Evolutionary conservation across 2,888 invertebrate species (phyloP).

Genomic region (Epinotia brunnichana): DNA sequence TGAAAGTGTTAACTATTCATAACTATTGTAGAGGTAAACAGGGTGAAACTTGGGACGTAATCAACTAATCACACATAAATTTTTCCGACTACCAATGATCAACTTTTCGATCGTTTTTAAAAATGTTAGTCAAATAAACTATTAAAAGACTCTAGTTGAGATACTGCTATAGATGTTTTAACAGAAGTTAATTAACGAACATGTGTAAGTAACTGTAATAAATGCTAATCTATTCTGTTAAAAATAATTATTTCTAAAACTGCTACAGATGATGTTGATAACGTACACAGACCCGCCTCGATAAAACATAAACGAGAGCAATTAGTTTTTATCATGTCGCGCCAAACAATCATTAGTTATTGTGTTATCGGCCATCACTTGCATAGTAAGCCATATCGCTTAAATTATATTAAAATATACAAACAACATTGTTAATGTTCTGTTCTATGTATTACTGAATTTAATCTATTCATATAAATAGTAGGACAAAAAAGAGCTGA

Average conservation of each 20-base stretch:
- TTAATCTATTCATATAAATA: not conserved
- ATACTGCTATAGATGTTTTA: too few relatives aligned
- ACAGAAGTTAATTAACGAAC: too few relatives aligned
- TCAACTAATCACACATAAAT: too few relatives aligned
- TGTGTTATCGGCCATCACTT: slow-evolving; percentile 22
- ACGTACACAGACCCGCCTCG: not conserved
- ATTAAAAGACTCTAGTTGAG: too few relatives aligned
- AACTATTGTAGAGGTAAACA: too few relatives aligned
- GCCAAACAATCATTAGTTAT: slow-evolving; percentile 8
- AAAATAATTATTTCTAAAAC: not conserved
- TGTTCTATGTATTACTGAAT: not conserved
- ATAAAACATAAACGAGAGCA: slow-evolving; percentile 21
- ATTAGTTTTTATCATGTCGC: slow-evolving; percentile 11
- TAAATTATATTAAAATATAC: not conserved
- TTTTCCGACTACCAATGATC: too few relatives aligned
- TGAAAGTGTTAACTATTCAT: not conserved
- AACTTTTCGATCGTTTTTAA: too few relatives aligned
- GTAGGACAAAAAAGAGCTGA: not conserved
- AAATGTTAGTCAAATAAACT: too few relatives aligned
- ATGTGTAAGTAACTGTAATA: too few relatives aligned
- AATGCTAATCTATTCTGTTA: not conserved
- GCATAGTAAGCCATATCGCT: too few relatives aligned
- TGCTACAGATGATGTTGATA: not conserved
- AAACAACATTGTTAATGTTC: not conserved
- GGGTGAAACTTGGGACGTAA: too few relatives aligned